Base-by-base conservation (phyloP, 1,140 invertebrate species). In the Hypothenemus hampei region DNA sequence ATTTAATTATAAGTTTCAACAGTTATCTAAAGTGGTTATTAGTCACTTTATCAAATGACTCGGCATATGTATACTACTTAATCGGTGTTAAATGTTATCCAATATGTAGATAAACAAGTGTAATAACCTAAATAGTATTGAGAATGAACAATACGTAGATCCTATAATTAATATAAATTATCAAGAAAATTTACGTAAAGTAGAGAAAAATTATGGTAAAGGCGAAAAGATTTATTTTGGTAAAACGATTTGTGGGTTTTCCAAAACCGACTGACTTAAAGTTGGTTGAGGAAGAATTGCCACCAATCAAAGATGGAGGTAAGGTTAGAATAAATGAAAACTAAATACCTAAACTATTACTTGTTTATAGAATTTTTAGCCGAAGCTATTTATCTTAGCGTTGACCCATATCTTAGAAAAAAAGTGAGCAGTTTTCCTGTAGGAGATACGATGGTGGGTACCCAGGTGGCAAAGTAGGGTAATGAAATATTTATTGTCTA, bases 321-420 rank as follows among this genome's bases (percentile, higher is more conserved):
- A 62, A 62, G 51, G 13, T 7, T 13, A 43, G 10, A 8, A 13
- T 46, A 29, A 46, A 18, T 23, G 20, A 8, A 11, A 23, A 24
- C 13, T 7, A 26, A 41, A 19, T 41, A 19, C 8, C 8, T 41
- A 24, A 5, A 26, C 6, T 4, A 11, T 49, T 15, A 24, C 24
- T 29, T 22, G 10, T 57, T 54, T 61, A 1, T 19, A 68, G 67
- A 87, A 69, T 78, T 80, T 63, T 69, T 85, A 26, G 72, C 76
- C 11, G 72, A 86, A 74, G 83, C 83, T 6, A 76, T 82, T 61
- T 85, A 78, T 60, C 60, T 85, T 3, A 85, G 82, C 49, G 82
- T 86, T 3, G 85, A 87, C 69, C 84, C 84, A 21, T 86, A 85
- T 56, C 84, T 85, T 81, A 73, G 83, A 60, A 71, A 72, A 0